Conservation (phyloP, 2,797 vertebrate genomes). For the Eulemur mongoz region DNA sequence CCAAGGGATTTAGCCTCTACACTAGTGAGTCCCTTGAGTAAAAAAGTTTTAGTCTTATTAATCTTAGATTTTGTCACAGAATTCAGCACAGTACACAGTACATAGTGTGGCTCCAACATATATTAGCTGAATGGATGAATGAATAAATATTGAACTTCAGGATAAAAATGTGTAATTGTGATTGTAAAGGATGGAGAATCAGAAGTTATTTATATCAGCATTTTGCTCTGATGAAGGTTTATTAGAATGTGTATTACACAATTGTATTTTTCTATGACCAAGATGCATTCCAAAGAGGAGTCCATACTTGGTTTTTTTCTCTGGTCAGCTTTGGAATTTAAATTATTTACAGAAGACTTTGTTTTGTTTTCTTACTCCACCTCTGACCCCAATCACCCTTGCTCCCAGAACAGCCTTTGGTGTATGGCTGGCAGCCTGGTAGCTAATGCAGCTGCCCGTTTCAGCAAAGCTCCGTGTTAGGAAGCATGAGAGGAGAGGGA, state of each 20-base stretch:
- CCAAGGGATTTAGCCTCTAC: not conserved
- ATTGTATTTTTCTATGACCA: not conserved
- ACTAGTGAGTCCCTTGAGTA: not conserved
- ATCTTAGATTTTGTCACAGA: conserved; percentile 27
- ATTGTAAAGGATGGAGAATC: not conserved
- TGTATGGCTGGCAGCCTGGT: not conserved
- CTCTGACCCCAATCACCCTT: not conserved
- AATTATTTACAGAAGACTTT: not conserved
- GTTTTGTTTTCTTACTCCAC: not conserved
- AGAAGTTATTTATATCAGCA: not conserved
- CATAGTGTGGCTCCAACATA: not conserved
- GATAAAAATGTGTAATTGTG: not conserved
- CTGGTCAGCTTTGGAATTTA: conserved; percentile 15
- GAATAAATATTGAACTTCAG: not conserved
- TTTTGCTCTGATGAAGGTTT: not conserved
- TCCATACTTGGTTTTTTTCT: not conserved
- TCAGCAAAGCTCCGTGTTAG: not conserved
- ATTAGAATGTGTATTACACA: not conserved
- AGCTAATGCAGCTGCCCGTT: not conserved
- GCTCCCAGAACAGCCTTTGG: not conserved
- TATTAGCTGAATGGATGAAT: not conserved
- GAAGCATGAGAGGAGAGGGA: not conserved
- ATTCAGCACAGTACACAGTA: not conserved
- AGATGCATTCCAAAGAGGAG: not conserved
- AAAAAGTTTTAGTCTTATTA: not conserved